phyloP scores from a whole-genome alignment of 2,888 invertebrate species.

The Theodoxus fluviatilis region DNA sequence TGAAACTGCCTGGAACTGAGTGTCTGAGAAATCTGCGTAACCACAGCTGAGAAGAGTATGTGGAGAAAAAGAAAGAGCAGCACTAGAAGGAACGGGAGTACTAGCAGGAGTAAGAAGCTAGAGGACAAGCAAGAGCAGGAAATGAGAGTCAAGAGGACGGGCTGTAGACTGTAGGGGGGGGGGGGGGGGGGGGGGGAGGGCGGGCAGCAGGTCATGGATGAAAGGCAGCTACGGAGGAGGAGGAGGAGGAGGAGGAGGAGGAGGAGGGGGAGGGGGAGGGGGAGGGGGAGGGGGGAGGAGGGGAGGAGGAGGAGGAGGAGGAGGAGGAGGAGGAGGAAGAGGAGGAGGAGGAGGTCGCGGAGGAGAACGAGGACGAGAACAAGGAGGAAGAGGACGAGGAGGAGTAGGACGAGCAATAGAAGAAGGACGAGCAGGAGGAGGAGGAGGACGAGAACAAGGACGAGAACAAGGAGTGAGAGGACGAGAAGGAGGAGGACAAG shows the following conservation, averaged over 20 bases:
- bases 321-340: not conserved
- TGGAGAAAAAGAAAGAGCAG: constrained; percentile 6
- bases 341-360: not conserved
- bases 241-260: not conserved
- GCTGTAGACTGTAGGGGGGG: not conserved
- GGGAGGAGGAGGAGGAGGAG: not conserved
- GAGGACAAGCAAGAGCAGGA: no score
- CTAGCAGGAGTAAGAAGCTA: no score
- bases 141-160: no score
- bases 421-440: constrained; percentile 4
- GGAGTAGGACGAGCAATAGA: not conserved
- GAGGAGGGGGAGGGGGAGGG: not conserved
- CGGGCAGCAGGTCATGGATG: no score
- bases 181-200: not conserved
- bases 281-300: not conserved
- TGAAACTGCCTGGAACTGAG: not conserved
- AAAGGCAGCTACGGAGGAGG: no score
- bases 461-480: not conserved
- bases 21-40: not conserved
- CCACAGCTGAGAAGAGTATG: not conserved
- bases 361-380: not conserved
- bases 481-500: not conserved
- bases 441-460: not conserved
- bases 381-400: not conserved
- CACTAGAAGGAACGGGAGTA: not conserved